Percentiles rank a stretch among this genome's conserved stretches.
phyloP scores from a whole-genome alignment of 2,797 vertebrate genomes.

The Acanthis flammea region DNA sequence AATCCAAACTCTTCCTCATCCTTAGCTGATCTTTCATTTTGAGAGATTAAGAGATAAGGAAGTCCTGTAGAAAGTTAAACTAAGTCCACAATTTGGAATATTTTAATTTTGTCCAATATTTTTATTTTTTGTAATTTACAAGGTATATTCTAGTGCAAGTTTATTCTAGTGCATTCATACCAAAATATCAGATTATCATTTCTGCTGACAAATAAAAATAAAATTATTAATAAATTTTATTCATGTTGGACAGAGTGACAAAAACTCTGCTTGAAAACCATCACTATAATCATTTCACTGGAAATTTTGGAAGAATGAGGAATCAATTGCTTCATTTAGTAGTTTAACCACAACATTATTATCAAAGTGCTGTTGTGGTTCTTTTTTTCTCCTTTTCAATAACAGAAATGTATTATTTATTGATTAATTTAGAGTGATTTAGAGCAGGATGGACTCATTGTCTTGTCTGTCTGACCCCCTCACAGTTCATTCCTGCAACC shows the following conservation, averaged over 20 bases:
- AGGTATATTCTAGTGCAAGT: neutral
- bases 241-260: neutral
- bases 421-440: neutral
- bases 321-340: neutral
- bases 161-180: neutral
- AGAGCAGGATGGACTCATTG: neutral
- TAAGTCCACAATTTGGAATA: neutral
- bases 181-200: neutral
- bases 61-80: neutral
- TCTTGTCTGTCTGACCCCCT: neutral
- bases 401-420: neutral
- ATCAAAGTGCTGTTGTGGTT: neutral
- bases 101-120: neutral
- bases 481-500: neutral
- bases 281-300: neutral
- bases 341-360: neutral
- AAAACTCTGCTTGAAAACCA: neutral
- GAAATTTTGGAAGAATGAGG: neutral
- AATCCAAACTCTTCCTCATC: neutral
- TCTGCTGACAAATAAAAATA: neutral
- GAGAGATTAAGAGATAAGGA: neutral
- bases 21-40: neutral
- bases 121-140: neutral
- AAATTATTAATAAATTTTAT: neutral
- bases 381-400: neutral